These are phyloP conservation scores for Steromphala cineraria DNA, from an alignment of 2,888 invertebrate species.

Conservation along the genomic window DNA sequence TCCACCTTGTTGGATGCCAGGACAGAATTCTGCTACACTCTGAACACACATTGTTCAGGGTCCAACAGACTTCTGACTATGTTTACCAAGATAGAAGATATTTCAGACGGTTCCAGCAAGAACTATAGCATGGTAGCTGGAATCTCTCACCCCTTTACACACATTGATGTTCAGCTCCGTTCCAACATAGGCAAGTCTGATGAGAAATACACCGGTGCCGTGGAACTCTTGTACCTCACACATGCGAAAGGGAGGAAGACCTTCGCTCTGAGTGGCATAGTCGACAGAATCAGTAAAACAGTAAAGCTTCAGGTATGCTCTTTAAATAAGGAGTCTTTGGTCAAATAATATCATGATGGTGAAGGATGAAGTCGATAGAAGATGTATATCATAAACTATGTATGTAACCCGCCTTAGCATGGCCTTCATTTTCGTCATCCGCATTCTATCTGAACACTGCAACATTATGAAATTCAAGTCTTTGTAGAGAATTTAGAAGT, in stretches of 20 bases:
- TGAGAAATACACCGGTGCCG: conserved; percentile 44
- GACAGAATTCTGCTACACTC: conserved; percentile 59
- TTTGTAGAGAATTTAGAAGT: no score
- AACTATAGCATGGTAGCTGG: conserved; percentile 51
- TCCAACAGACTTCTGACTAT: conserved; percentile 52
- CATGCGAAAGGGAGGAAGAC: conserved; percentile 47
- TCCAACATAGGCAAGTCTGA: conserved; percentile 46
- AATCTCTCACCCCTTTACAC: conserved; percentile 60
- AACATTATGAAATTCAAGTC: no score
- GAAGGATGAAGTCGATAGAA: no score
- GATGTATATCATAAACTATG: no score
- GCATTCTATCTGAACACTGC: no score
- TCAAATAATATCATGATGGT: no score
- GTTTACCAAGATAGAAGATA: conserved; percentile 43
- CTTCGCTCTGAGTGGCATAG: conserved; percentile 52
- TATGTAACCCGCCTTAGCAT: no score
- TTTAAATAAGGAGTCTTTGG: no score
- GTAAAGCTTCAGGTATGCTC: conserved; percentile 47
- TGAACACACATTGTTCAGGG: conserved; percentile 48
- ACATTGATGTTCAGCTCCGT: conserved; percentile 55
- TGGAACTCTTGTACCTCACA: conserved; percentile 56
- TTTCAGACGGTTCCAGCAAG: conserved; percentile 28
- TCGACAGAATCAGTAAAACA: conserved; percentile 49
- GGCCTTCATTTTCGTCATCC: no score
- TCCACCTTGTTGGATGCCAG: conserved; percentile 49